Base-by-base conservation (phyloP, 2,888 invertebrate species). In the Philereme transversata region DNA sequence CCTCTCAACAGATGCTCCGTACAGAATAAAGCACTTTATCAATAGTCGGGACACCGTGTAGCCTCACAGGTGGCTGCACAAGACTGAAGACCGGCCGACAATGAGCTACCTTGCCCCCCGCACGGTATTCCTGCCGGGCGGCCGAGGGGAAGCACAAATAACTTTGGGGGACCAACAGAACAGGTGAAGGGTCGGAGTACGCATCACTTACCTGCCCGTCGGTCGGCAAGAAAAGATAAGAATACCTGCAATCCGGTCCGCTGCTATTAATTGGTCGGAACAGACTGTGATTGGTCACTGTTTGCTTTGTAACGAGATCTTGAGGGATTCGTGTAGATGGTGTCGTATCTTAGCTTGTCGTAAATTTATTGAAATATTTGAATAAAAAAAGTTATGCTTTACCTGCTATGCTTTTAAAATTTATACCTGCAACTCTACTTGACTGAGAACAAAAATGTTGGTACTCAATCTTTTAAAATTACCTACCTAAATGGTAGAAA, bases 51-150 rank as follows among this genome's bases (percentile, higher is more conserved):
- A 72, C 79, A 79, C 79, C 83, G 82, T 85, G 83, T 85, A 79
- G 76, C 82, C 79, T 79, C 83, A 86, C 88, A 88, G 87, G 84
- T 86, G 88, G 86, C 80, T 84, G 82, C 81, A 79, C 82, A 79
- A 82, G 76, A 88, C 86, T 86, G 84, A 76, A 75, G 72, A 75
- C 78, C 76, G 68, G 66, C 67, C 68, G 65, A 65, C 46, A 51
- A 65, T 67, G 75, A 75, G 61, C 80, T 73, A 51, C 81, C 79
- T 73, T 73, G 74, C 72, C 78, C 75, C 83, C 79, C 79, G 73
- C 78, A 48, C 62, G 49, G 50, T 35, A 68, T 70, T 43, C 59
- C 57, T 62, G 60, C 64, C 66, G 64, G 78, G 68, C 77, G 70
- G 72, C 72, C 62, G 78, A 84, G 87, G 87, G 86, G 86, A 75